Base-by-base conservation (phyloP, 1,140 invertebrate genomes). In the Lanistes nyassanus region DNA sequence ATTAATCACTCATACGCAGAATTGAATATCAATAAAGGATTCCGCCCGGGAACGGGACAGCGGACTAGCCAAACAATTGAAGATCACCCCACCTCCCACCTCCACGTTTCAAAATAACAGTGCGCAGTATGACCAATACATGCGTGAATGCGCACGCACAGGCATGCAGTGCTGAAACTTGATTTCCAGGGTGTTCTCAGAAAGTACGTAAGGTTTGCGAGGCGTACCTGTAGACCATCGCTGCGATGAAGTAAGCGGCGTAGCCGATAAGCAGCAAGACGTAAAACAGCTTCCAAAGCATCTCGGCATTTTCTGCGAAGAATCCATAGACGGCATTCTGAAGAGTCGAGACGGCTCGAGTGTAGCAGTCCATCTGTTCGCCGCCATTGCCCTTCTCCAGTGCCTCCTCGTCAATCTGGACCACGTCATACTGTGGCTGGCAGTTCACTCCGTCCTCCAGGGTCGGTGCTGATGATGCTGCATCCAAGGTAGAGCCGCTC, bases 171-270 rank as follows among this genome's bases (percentile, higher is more conserved):
- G 16, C 53, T n/a, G n/a, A 55, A 55, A n/a, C 53, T 55, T 19
- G 16, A 55, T 55, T 19, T 55, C 16, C n/a, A 55, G 16, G n/a
- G 16, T 19, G 16, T 19, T 55, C 16, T 55, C 16, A 26, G 31
- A 9, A 60, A 9, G 31, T 60, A 62, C 23, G 34, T 1, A 21
- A 5, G 23, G 13, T 9, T 62, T 9, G 26, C 11, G 26, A 62
- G 13, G 23, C 23, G 6, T 37, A 79, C 67, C 72, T 75, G 79
- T 80, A 78, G 36, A 56, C 73, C 76, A 84, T 75, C 6, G 83
- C 77, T 39, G 69, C 80, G n/a, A 66, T 74, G 70, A 82, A 84
- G 62, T 82, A 83, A 19, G 66, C 76, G 29, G 70, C 51, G 70
- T 82, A 83, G 39, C 66, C 55, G 0, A 80, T 0, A 31, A 81